phyloP scores from a whole-genome alignment of 2,888 invertebrate genomes.

The Leptura quadrifasciata region DNA sequence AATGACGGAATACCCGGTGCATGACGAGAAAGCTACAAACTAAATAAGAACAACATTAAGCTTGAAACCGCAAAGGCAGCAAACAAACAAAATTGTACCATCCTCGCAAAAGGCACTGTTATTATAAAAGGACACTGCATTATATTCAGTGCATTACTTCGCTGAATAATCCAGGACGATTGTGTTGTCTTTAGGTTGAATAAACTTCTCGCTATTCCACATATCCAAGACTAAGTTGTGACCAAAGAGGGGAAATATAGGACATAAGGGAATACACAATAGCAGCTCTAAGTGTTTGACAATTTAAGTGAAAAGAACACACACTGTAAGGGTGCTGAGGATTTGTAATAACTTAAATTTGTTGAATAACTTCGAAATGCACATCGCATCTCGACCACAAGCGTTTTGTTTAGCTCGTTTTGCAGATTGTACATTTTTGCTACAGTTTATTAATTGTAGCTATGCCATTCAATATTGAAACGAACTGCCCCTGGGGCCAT shows the following conservation, averaged over 20 bases:
- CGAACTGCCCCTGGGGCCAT: too few relatives aligned
- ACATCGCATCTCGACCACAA: not conserved
- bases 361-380: not conserved
- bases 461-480: too few relatives aligned
- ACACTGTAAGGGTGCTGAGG: not conserved
- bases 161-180: not conserved
- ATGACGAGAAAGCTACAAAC: not conserved
- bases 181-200: not conserved
- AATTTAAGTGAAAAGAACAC: not conserved
- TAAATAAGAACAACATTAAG: not conserved
- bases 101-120: not conserved
- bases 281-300: not conserved
- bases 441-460: too few relatives aligned
- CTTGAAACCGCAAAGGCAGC: not conserved
- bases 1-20: not conserved
- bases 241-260: not conserved
- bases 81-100: constrained; percentile 7
- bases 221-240: not conserved
- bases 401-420: not conserved
- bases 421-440: too few relatives aligned
- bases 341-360: not conserved
- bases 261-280: not conserved
- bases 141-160: not conserved
- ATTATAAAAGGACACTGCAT: not conserved
- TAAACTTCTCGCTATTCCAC: constrained; percentile 2